phyloP scores from a whole-genome alignment of 2,113 vertebrate species.

The Oceanites oceanicus region DNA sequence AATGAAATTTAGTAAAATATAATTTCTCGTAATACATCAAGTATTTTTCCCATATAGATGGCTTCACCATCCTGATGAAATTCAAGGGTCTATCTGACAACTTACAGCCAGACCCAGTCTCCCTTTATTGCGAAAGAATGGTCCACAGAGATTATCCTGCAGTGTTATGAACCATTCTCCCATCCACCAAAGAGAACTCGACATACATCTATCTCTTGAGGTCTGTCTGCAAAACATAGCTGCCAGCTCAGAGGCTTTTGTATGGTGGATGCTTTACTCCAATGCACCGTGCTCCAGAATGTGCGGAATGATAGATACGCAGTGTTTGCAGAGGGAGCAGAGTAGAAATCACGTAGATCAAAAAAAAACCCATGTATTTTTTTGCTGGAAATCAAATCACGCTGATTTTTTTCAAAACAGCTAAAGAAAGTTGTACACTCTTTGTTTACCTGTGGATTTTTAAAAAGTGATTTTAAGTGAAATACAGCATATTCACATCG shows the following conservation, averaged over 20 bases:
- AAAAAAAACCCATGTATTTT: neutral
- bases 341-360: neutral
- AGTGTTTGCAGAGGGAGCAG: neutral
- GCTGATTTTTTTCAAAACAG: neutral
- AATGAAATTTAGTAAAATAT: neutral
- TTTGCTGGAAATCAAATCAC: neutral
- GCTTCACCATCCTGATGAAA: neutral
- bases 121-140: neutral
- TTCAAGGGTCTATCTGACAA: neutral
- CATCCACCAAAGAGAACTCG: fast-evolving
- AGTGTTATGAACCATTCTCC: neutral
- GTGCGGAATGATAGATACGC: neutral
- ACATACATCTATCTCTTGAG: neutral
- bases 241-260: neutral
- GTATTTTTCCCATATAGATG: neutral
- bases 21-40: neutral
- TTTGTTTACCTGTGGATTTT: neutral
- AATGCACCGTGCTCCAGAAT: neutral
- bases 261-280: neutral
- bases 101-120: neutral
- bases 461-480: neutral
- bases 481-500: neutral
- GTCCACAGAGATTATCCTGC: neutral
- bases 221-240: neutral
- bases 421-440: neutral